Evolutionary conservation across 2,113 vertebrate species (phyloP), one percentile per base, ranked within the genome.

Genomic region (Numenius arquata): DNA sequence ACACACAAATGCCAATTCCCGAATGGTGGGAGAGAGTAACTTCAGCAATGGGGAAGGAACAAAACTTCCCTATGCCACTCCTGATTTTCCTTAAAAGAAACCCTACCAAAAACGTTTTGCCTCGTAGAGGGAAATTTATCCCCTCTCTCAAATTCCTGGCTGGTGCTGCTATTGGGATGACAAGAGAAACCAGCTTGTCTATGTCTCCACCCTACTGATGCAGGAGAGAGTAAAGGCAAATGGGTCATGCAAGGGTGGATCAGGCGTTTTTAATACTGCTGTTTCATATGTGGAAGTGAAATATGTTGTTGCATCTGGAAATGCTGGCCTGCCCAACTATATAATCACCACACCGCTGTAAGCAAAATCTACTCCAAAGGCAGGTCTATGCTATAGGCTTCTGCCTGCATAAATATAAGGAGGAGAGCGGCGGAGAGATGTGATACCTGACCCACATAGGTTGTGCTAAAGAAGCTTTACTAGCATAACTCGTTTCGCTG

Each of bases 361-460:
- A 96, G 94, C 89, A 93, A 70, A 93, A 87, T 76, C 86, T 82
- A 15, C 73, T 95, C 68, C 9, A 62, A 65, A 93, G 89, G 77
- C 92, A 93, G 92, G 81, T 40, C 83, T 81, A 21, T 7, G 38
- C 95, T 74, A 78, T 50, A 85, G 77, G 86, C 83, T 95, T 52
- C 86, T 95, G 87, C 87, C 93, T 95, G 93, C 90, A 95, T 95
- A 96, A 96, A 50, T 93, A 96, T 2, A 26, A 48, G 80, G 84
- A 93, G 61, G 91, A 82, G 87, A 91, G 74, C 0, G 0, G 93
- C 1, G 0, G 53, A 79, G 74, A 62, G 96, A 94, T 96, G 95
- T 83, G 95, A 96, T 97, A 96, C 95, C 94, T 96, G 95, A 95
- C 95, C 95, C 95, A 96, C 90, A 95, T 90, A 95, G 75, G 91